Evolutionary conservation across 2,888 invertebrate species (phyloP).

Genomic region (Spodoptera littoralis): DNA sequence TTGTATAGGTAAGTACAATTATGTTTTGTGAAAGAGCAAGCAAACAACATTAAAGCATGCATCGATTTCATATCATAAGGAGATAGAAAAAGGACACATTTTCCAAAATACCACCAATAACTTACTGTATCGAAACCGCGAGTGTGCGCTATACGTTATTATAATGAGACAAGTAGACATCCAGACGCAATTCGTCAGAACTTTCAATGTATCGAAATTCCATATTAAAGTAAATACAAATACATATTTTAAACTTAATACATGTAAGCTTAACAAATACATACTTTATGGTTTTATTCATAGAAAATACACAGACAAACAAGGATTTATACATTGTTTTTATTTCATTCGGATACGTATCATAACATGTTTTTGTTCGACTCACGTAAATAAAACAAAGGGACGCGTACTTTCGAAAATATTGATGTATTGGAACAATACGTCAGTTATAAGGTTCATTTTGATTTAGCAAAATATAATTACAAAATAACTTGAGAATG

Average conservation of each 20-base stretch:
- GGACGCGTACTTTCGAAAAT: conserved; percentile 7
- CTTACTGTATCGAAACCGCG: conserved; percentile 61
- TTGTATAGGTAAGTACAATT: no score
- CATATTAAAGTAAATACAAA: conserved; percentile 28
- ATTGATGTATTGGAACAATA: neutral
- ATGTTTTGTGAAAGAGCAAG: no score
- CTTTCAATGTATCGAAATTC: conserved; percentile 38
- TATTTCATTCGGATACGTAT: conserved; percentile 24
- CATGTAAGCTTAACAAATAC: conserved; percentile 26
- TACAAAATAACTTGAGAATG: neutral
- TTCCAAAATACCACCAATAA: conserved; percentile 60
- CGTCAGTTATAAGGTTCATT: neutral
- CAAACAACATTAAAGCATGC: no score
- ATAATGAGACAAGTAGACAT: conserved; percentile 39
- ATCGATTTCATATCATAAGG: no score
- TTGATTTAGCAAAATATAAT: neutral
- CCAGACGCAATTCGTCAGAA: conserved; percentile 54
- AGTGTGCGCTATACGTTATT: conserved; percentile 36
- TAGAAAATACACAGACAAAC: conserved; percentile 25
- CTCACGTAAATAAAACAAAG: conserved; percentile 15
- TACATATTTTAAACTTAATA: conserved; percentile 41
- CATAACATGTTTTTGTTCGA: conserved; percentile 46
- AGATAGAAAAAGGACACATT: no score
- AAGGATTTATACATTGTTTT: conserved; percentile 36
- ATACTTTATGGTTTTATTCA: conserved; percentile 25